Evolutionary conservation across 2,113 vertebrate genomes (phyloP).

Genomic region (Lipophrys pholis): DNA sequence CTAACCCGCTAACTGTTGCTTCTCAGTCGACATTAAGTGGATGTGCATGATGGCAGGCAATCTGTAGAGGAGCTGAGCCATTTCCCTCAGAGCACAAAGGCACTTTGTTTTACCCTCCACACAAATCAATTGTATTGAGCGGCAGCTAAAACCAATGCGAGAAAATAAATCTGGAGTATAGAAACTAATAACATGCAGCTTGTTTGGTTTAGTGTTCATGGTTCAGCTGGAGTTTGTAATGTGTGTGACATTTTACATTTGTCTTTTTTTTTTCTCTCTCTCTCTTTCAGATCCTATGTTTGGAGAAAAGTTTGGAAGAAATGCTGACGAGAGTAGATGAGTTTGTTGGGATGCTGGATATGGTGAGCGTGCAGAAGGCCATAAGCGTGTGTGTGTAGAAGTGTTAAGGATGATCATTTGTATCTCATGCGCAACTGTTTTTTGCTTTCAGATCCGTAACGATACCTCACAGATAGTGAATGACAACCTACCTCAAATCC

Average conservation of each 20-base stretch:
- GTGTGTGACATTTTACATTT: neutral
- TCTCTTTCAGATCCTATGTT: constrained; percentile 83
- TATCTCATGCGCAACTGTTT: neutral
- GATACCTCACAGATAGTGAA: constrained; percentile 93
- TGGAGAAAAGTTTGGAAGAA: constrained; percentile 92
- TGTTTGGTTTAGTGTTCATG: too few relatives aligned
- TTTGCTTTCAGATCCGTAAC: constrained; percentile 85
- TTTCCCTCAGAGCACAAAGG: constrained; percentile 45
- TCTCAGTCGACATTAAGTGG: constrained; percentile 42
- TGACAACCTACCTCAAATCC: constrained; percentile 93
- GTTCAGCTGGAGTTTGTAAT: neutral
- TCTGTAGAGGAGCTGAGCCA: constrained; percentile 2
- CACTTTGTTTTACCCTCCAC: constrained; percentile 21
- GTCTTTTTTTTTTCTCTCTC: neutral
- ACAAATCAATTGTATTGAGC: constrained; percentile 13
- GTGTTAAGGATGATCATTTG: neutral
- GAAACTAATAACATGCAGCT: neutral
- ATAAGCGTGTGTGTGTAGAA: neutral
- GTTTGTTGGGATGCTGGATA: constrained; percentile 96
- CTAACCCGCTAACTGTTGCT: too few relatives aligned
- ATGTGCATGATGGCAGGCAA: constrained; percentile 37
- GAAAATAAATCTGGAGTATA: neutral
- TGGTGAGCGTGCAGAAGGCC: constrained; percentile 79
- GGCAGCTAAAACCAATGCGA: neutral
- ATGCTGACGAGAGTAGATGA: constrained; percentile 95